These are phyloP conservation scores for Melipona bicolor DNA, from an alignment of 2,888 invertebrate species.

Conservation along the genomic window DNA sequence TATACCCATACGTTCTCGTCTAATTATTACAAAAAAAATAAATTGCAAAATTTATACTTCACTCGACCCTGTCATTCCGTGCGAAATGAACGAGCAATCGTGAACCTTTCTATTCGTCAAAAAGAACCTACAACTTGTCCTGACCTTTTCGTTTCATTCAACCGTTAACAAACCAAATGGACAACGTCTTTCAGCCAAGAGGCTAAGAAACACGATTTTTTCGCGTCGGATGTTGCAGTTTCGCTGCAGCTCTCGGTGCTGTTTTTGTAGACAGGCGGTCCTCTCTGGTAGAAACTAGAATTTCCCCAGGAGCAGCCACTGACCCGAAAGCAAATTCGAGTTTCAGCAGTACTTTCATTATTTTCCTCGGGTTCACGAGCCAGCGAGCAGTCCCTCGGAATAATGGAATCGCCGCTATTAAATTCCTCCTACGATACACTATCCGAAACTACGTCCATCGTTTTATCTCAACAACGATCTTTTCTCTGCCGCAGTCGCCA, in stretches of 20 bases:
- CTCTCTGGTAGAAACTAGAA: background rate
- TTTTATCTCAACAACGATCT: background rate
- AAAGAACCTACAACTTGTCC: too few species aligned
- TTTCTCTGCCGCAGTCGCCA: background rate
- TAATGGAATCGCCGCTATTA: conserved; percentile 25
- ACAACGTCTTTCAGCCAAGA: too few species aligned
- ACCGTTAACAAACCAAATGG: too few species aligned
- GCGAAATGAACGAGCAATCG: too few species aligned
- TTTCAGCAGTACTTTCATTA: conserved; percentile 35
- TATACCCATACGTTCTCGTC: too few species aligned
- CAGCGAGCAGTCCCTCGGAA: conserved; percentile 11
- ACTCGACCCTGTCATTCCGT: too few species aligned
- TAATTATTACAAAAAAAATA: too few species aligned
- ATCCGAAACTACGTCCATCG: conserved; percentile 1
- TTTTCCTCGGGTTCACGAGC: conserved; percentile 1
- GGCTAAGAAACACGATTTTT: background rate
- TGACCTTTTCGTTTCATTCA: too few species aligned
- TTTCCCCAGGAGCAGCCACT: conserved; percentile 13
- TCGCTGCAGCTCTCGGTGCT: background rate
- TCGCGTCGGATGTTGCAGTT: background rate
- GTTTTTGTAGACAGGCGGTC: too few species aligned
- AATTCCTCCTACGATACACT: conserved; percentile 2
- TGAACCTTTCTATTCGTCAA: too few species aligned
- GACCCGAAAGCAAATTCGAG: conserved; percentile 27
- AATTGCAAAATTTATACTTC: too few species aligned